Conservation (phyloP, 2,113 vertebrate genomes). For the Neogale vison region DNA sequence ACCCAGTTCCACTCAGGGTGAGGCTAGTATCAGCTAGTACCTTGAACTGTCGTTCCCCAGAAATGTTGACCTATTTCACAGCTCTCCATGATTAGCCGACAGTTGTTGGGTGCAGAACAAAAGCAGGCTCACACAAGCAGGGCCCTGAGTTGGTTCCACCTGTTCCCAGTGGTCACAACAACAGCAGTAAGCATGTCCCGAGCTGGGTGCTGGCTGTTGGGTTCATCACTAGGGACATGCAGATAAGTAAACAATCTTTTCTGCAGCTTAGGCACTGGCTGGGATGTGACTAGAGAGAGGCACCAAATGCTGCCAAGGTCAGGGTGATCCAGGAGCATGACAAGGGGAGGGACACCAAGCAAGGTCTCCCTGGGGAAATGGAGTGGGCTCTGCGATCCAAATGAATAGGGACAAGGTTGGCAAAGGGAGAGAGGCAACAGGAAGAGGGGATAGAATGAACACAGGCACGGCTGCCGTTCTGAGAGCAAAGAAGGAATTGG, state of each 20-base stretch:
- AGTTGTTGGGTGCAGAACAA: neutral
- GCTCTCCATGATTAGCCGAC: rapidly evolving
- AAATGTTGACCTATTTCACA: neutral
- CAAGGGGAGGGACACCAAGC: rapidly evolving
- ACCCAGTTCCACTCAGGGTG: neutral
- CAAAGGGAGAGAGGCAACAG: neutral
- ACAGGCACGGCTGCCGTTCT: rapidly evolving
- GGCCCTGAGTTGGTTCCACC: neutral
- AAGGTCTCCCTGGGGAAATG: neutral
- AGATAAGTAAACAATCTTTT: neutral
- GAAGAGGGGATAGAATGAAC: neutral
- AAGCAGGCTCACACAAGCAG: neutral
- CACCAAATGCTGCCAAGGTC: neutral
- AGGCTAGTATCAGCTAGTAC: neutral
- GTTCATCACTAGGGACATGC: neutral
- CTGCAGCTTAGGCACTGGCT: neutral
- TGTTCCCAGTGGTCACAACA: neutral
- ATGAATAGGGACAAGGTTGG: neutral
- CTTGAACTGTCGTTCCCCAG: neutral
- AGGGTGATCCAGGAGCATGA: neutral
- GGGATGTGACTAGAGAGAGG: neutral
- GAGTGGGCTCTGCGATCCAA: neutral
- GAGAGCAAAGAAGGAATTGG: neutral
- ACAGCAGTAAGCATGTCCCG: neutral
- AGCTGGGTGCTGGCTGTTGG: neutral